Base-by-base conservation (phyloP, 1,140 invertebrate species). In the Aphis gossypii region DNA sequence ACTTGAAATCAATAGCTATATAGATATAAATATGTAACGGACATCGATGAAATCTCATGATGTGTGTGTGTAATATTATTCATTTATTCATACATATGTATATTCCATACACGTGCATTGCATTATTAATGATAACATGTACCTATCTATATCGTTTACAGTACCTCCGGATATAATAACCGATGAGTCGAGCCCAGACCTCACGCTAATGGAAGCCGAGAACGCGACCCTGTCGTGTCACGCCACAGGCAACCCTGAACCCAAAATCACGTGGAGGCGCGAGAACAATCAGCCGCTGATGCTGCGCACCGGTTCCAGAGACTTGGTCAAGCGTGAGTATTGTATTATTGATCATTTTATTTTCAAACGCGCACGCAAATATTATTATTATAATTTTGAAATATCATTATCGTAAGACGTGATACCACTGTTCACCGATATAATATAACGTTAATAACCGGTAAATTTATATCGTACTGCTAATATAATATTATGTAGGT, bases 201-300 rank as follows among this genome's bases (percentile, higher is more conserved):
- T 97, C 44, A 96, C 96, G 95, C 96, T 96, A 44, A 94, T 95
- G 92, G 97, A 97, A 95, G 97, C 97, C 68, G 96, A 97, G 82
- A 97, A 97, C 95, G 96, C 96, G 11, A 97, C 96, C 8, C 95
- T 97, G 90, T 95, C 95, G 60, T 97, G 97, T 95, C 96, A 96
- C 92, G 97, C 97, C 8, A 96, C 95, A 35, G 97, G 97, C 21
- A 95, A 96, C 94, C 96, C 96, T 41, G 94, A 95, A 82, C 96
- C 96, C 3, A 95, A 95, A 91, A 96, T 97, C 88, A 94, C 95
- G 86, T 97, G 96, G 96, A 95, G 95, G 93, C 95, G 95, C 35
- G 96, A 96, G 94, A 95, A 96, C 93, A 95, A 95, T 4, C 95
- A 95, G 68, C 95, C 95, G 93, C 95, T 96, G 51, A 93, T 95